A percentile compares a stretch with the other conserved stretches of the same genome.
These are phyloP conservation scores for Abramis brama DNA, from an alignment of 2,113 vertebrate genomes.

Conservation along the genomic window DNA sequence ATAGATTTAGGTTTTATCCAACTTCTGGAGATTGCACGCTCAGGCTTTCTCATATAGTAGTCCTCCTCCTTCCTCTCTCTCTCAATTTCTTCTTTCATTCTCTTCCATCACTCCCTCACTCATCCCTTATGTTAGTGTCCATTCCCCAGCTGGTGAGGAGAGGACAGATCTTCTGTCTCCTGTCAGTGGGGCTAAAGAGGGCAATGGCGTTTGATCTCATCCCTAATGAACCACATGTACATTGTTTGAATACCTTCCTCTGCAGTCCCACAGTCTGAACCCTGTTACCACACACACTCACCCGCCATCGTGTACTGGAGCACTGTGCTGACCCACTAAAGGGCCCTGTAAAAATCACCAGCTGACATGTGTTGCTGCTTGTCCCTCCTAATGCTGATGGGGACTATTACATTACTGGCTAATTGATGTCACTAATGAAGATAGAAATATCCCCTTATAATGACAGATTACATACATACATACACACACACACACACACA, in stretches of 20 bases:
- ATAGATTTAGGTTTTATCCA: neutral
- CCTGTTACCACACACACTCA: conserved; percentile 29
- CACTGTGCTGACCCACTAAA: conserved; percentile 51
- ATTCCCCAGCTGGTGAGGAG: conserved; percentile 55
- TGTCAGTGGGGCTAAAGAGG: conserved; percentile 47
- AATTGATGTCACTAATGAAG: conserved; percentile 23
- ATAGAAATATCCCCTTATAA: conserved; percentile 9
- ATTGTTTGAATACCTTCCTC: conserved; percentile 53
- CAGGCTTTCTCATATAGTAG: neutral
- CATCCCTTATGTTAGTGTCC: conserved; percentile 5
- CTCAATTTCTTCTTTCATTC: neutral
- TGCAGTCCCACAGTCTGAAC: conserved; percentile 36
- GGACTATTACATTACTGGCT: conserved; percentile 21
- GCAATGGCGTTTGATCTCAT: conserved; percentile 53
- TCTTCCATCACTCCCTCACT: neutral
- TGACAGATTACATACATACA: conserved; percentile 5
- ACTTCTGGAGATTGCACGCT: neutral
- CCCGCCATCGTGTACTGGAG: conserved; percentile 60
- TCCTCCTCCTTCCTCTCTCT: neutral
- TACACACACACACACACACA: neutral
- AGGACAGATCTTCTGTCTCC: conserved; percentile 51
- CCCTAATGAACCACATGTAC: conserved; percentile 48
- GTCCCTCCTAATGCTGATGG: neutral
- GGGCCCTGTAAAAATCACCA: neutral
- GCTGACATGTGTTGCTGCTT: neutral